Conservation (phyloP, 2,888 invertebrate genomes). For the Phrixothrix hirtus region DNA sequence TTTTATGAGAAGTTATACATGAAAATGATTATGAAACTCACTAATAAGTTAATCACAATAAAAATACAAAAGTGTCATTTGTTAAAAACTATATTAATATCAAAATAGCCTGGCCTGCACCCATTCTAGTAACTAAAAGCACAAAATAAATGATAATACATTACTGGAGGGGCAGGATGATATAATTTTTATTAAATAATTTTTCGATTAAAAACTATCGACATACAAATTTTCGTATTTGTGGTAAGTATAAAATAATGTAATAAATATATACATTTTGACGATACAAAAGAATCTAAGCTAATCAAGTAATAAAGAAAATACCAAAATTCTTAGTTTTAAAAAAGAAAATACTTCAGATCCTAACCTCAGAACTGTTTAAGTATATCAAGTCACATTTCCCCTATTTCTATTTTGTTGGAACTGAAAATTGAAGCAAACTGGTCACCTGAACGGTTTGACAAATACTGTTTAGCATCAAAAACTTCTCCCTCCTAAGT, state of each 20-base stretch:
- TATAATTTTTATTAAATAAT: too few species aligned
- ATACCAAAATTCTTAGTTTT: too few species aligned
- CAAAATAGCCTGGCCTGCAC: too few species aligned
- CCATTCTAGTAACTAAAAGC: not conserved
- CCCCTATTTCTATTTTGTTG: constrained; percentile 40
- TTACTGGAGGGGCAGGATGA: too few species aligned
- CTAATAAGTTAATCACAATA: not conserved
- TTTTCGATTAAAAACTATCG: not conserved
- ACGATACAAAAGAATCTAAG: not conserved
- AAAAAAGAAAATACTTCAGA: not conserved
- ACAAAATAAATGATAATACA: not conserved
- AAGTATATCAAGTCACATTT: constrained; percentile 35
- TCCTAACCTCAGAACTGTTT: not conserved
- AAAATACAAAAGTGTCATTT: not conserved
- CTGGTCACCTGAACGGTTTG: constrained; percentile 47
- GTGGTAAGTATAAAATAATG: not conserved
- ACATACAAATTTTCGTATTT: not conserved
- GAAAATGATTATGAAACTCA: not conserved
- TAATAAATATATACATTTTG: not conserved
- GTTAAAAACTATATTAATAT: too few species aligned
- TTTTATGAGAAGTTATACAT: not conserved
- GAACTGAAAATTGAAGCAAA: constrained; percentile 40
- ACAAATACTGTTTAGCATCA: constrained; percentile 53
- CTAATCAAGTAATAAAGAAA: not conserved
- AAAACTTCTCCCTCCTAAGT: constrained; percentile 52